These are phyloP conservation scores for Myiagra hebetior DNA, from an alignment of 2,113 vertebrate species.

Conservation along the genomic window DNA sequence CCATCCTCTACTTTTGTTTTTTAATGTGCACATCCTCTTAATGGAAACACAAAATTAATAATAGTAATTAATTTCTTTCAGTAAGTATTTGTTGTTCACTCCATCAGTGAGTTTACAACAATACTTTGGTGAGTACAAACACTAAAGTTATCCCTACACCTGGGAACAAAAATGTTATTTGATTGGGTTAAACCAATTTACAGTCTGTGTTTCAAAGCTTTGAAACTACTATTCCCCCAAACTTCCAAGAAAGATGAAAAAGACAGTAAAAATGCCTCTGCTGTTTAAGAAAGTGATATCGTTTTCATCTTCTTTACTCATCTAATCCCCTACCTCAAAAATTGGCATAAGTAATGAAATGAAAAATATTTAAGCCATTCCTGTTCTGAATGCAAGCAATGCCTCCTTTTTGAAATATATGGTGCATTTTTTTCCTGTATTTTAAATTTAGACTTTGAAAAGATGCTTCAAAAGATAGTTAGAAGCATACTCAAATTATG, in stretches of 20 bases:
- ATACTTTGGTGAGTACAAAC: neutral
- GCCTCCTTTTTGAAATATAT: neutral
- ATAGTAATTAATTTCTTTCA: neutral
- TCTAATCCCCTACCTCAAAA: neutral
- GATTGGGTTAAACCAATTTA: neutral
- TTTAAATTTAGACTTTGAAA: neutral
- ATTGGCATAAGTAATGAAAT: neutral
- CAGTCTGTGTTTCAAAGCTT: neutral
- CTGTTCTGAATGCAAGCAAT: neutral
- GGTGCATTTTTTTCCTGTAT: neutral
- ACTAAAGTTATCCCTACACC: neutral
- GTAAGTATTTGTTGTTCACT: neutral
- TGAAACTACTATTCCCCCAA: neutral
- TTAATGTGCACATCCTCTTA: neutral
- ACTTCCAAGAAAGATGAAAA: neutral
- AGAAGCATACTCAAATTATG: neutral
- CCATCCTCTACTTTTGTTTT: neutral
- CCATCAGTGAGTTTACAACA: neutral
- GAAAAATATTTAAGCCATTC: neutral
- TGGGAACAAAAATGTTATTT: neutral
- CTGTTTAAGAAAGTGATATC: neutral
- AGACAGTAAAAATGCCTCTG: neutral
- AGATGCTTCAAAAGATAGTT: neutral
- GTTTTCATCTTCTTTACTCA: slow-evolving; percentile 42
- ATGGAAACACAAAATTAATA: neutral